Percentiles rank a stretch among this genome's conserved stretches.
phyloP scores from a whole-genome alignment of 2,113 vertebrate genomes.

The Ochotona princeps region DNA sequence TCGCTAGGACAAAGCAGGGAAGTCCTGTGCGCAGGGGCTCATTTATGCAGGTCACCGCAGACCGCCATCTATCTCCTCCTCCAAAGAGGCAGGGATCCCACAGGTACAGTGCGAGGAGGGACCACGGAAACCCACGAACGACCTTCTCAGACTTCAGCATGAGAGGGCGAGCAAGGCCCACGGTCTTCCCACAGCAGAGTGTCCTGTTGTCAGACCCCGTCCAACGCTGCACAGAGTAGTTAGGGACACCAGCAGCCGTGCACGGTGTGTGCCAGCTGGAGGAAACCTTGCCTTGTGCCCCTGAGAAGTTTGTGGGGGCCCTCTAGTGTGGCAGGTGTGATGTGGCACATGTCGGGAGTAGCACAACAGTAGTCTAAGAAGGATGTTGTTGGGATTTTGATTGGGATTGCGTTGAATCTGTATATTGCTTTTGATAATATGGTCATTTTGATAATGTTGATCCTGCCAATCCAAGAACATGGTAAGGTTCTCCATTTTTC shows the following conservation, averaged over 20 bases:
- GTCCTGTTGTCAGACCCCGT: background rate
- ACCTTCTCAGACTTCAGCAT: too few species aligned
- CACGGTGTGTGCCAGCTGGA: too few species aligned
- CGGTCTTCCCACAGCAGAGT: background rate
- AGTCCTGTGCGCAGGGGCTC: background rate
- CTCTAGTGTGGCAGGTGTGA: background rate
- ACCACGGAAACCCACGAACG: background rate
- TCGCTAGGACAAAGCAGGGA: accelerated
- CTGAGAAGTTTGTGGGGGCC: background rate
- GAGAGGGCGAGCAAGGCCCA: background rate
- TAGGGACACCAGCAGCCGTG: background rate
- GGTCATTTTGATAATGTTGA: too few species aligned
- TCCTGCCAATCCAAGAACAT: too few species aligned
- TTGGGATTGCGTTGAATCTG: too few species aligned
- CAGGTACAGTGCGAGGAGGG: background rate
- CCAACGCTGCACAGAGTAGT: background rate
- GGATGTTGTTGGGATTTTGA: too few species aligned
- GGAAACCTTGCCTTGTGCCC: background rate
- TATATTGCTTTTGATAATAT: too few species aligned
- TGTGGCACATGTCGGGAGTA: background rate
- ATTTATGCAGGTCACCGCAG: too few species aligned
- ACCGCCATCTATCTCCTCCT: too few species aligned
- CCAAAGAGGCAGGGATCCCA: background rate
- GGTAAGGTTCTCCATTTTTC: too few species aligned
- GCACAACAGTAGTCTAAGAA: too few species aligned